Base-by-base conservation (phyloP, 2,888 invertebrate species). In the Luffia ferchaultella region DNA sequence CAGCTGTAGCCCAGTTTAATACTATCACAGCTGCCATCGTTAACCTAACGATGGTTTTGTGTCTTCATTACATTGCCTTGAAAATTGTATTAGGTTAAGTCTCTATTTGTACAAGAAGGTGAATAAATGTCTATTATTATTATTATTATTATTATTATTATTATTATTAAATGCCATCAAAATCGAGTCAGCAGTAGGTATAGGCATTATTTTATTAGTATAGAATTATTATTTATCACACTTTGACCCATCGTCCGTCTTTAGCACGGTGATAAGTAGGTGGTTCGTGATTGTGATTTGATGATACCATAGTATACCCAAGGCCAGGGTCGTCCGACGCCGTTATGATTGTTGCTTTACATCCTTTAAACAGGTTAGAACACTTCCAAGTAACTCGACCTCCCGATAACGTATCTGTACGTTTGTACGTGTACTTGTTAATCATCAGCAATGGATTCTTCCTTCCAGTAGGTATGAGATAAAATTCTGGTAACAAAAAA, bases 271-370 rank as follows among this genome's bases (percentile, higher is more conserved):
- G 20, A 19, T 20, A 46, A 7, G 2, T 18, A 3, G 46, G 46
- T 2, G 46, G 46, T 2, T 20, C 46, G 30, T 46, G 46, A 19
- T 46, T 46, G 30, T 46, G 46, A 18, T 20, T 3, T n/a, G n/a
- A n/a, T 7, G 16, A 3, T 3, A 42, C 5, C n/a, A 42, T n/a
- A 42, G 3, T 17, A n/a, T 7, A 42, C 16, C 16, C 30, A 12
- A 7, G n/a, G 3, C 3, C 3, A 3, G n/a, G 16, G 16, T 56
- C 52, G 2, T 48, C 52, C 2, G 51, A 49, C 5, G 42, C 44
- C 3, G 55, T 55, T 18, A 50, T 50, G 20, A 57, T 44, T 2
- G 5, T 15, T 12, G 50, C 50, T 18, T 20, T 46, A 42, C 50
- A 50, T 2, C 50, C 50, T 12, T 19, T 20, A 9, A 30, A 42